These are phyloP conservation scores for Tetragnatha montana DNA, from an alignment of 2,888 invertebrate species.

Conservation along the genomic window DNA sequence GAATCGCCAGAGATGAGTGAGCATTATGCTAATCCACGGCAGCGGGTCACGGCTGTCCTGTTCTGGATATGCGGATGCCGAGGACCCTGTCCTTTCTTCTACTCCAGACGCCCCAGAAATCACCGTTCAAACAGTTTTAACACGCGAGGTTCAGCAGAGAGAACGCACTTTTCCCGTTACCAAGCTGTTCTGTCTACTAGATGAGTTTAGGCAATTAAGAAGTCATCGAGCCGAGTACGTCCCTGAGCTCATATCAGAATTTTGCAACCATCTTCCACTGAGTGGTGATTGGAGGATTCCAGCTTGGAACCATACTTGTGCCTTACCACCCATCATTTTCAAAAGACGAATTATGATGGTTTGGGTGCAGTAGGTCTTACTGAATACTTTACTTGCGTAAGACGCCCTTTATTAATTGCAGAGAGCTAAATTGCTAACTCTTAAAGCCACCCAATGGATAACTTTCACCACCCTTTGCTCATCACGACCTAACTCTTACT, in stretches of 20 bases:
- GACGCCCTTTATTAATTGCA: too few relatives aligned
- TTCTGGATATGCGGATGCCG: slow-evolving; percentile 44
- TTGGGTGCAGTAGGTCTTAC: too few relatives aligned
- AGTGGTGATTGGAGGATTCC: too few relatives aligned
- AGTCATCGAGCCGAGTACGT: too few relatives aligned
- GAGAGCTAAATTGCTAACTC: too few relatives aligned
- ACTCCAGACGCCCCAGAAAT: slow-evolving; percentile 13
- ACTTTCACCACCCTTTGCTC: neutral
- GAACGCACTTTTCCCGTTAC: neutral
- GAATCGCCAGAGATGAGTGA: slow-evolving; percentile 45
- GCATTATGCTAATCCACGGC: slow-evolving; percentile 63
- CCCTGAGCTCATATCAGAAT: too few relatives aligned
- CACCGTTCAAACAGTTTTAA: slow-evolving; percentile 8
- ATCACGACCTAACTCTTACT: too few relatives aligned
- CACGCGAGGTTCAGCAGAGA: neutral
- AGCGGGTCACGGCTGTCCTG: slow-evolving; percentile 51
- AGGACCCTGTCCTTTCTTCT: neutral
- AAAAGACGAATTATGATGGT: too few relatives aligned
- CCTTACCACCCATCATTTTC: too few relatives aligned
- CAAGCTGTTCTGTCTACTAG: neutral
- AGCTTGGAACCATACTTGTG: too few relatives aligned
- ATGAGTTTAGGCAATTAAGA: neutral
- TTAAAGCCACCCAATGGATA: neutral
- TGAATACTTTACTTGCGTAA: too few relatives aligned
- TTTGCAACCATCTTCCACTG: too few relatives aligned